Base-by-base conservation (phyloP, 1,140 invertebrate genomes). In the Sycophila sp. region DNA sequence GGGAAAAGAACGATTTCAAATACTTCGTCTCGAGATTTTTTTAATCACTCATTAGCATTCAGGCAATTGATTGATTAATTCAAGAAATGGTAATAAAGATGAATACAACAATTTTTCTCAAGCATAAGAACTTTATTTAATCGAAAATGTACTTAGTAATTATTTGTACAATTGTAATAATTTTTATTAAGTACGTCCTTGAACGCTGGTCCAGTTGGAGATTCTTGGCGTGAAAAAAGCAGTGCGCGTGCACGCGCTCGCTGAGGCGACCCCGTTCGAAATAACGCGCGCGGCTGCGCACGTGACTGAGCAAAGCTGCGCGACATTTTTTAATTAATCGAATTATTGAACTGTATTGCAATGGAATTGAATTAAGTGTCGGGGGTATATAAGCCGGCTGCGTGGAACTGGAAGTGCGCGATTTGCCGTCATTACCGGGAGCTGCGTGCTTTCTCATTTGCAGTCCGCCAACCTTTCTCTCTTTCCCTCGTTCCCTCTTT, bases 261-360 rank as follows among this genome's bases (percentile, higher is more conserved):
- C 13, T 38, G 11, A 13, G 24, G 1, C 24, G 4, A 58, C 28
- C 30, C 30, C 40, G 17, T 58, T 34, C 40, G 65, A 17, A 58
- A 45, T n/a, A 42, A 22, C 34, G 40, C 19, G 22, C 30, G 30
- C 17, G n/a, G n/a, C 4, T 34, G 34, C 62, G 38, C 36, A 42
- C 24, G 26, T 36, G 19, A 56, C 72, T 78, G 69, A 75, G 77
- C 77, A 67, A 65, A 72, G 76, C 75, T 71, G 72, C 68, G 55
- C 45, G 22, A 19, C 42, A 62, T 36, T 83, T 84, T 85, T 84
- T 85, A 85, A 85, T 85, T 85, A 85, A 83, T 83, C 81, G 83
- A 85, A 85, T 85, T 85, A 85, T 85, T 85, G 78, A 83, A 85
- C 84, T 85, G 84, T 83, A 82, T 81, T 76, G 76, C 81, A 80